Conservation (phyloP, 1,140 invertebrate genomes). For the Magallana gigas region DNA sequence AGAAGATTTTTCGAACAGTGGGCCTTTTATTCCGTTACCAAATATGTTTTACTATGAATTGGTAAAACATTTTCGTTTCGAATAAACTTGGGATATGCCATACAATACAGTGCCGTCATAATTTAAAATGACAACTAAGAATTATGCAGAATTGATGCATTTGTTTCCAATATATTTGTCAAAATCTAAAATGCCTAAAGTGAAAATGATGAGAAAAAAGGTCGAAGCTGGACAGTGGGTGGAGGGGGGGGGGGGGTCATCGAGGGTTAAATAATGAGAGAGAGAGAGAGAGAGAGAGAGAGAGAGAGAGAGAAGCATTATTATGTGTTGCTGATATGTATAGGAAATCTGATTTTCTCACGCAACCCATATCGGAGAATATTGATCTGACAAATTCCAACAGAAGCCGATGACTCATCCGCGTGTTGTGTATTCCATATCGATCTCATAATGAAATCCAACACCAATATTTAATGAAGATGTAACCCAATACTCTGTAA, state of each 20-base stretch:
- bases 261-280: no score
- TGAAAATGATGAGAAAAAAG: not conserved
- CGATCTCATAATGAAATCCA: not conserved
- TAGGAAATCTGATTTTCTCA: not conserved
- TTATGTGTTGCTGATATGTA: not conserved
- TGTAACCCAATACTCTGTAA: not conserved
- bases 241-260: no score
- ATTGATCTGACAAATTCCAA: not conserved
- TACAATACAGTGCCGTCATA: no score
- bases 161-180: no score
- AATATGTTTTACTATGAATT: no score
- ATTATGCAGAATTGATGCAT: no score
- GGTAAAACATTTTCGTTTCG: no score
- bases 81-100: no score
- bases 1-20: no score
- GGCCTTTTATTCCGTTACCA: no score
- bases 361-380: not conserved
- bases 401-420: not conserved
- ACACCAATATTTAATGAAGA: constrained; percentile 6
- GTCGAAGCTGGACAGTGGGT: not conserved
- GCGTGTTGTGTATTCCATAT: constrained; percentile 3
- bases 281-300: not conserved
- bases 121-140: no score
- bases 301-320: not conserved
- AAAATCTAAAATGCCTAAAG: not conserved